phyloP scores from a whole-genome alignment of 2,888 invertebrate species.

The Pyrrhia umbra region DNA sequence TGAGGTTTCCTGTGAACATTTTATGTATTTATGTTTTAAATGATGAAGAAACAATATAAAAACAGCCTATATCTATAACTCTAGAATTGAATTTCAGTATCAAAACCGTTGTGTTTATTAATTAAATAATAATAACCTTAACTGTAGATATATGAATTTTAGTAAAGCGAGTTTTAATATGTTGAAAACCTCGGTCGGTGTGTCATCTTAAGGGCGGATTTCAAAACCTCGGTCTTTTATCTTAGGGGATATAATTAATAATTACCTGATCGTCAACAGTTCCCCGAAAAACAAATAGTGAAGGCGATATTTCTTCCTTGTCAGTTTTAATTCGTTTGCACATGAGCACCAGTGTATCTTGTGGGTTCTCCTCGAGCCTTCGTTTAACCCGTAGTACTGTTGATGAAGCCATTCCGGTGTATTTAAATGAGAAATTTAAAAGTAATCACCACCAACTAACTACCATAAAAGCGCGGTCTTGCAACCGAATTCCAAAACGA shows the following conservation, averaged over 20 bases:
- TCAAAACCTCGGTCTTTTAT: too few relatives aligned
- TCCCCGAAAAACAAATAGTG: slow-evolving; percentile 93
- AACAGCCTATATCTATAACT: too few relatives aligned
- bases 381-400: slow-evolving; percentile 94
- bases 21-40: too few relatives aligned
- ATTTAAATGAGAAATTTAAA: background rate
- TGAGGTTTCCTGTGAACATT: slow-evolving; percentile 73
- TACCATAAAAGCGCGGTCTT: background rate
- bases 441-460: background rate
- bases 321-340: slow-evolving; percentile 92
- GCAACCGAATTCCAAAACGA: background rate
- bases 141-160: background rate
- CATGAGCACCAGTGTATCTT: slow-evolving; percentile 92
- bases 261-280: slow-evolving; percentile 92
- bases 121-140: background rate
- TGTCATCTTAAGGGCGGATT: too few relatives aligned
- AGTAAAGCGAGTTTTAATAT: background rate
- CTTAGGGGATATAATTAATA: too few relatives aligned
- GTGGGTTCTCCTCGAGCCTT: slow-evolving; percentile 92
- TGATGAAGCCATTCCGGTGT: slow-evolving; percentile 68
- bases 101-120: too few relatives aligned
- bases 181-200: background rate
- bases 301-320: slow-evolving; percentile 87
- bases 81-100: too few relatives aligned
- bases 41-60: too few relatives aligned